phyloP scores from a whole-genome alignment of 1,140 invertebrate species.

The Maniola jurtina region DNA sequence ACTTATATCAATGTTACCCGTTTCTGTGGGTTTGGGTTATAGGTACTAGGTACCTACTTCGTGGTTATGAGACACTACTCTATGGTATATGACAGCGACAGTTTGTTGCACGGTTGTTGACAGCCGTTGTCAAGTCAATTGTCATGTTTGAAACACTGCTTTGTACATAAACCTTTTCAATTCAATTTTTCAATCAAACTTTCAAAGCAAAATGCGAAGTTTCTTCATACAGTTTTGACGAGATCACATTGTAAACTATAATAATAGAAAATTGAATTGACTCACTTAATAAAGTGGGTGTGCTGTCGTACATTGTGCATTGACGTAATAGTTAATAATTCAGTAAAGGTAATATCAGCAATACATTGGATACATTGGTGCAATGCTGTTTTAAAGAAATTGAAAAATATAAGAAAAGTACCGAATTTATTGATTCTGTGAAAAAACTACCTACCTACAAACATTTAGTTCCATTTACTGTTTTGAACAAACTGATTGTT shows the following conservation, averaged over 20 bases:
- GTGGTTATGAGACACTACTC: too few species aligned
- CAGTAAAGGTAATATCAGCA: slow-evolving; percentile 17
- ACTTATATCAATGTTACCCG: too few species aligned
- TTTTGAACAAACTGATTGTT: neutral
- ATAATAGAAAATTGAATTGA: slow-evolving; percentile 32
- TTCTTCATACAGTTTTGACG: neutral
- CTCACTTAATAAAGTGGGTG: slow-evolving; percentile 26
- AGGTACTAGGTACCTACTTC: too few species aligned
- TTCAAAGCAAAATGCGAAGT: too few species aligned
- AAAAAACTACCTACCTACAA: neutral
- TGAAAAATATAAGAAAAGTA: neutral
- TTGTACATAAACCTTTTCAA: too few species aligned
- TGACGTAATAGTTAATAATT: slow-evolving; percentile 27
- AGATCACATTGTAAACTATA: neutral
- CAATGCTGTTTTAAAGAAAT: slow-evolving; percentile 6
- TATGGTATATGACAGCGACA: too few species aligned
- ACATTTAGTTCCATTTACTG: neutral
- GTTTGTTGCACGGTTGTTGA: too few species aligned
- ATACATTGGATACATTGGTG: slow-evolving; percentile 9
- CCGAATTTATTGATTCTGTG: slow-evolving; percentile 8
- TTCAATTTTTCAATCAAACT: too few species aligned
- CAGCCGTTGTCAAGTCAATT: too few species aligned
- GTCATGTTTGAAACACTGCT: too few species aligned
- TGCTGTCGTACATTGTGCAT: slow-evolving; percentile 28
- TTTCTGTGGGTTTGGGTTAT: too few species aligned